Conservation (phyloP, 2,888 invertebrate genomes). For the Ophion costatus region DNA sequence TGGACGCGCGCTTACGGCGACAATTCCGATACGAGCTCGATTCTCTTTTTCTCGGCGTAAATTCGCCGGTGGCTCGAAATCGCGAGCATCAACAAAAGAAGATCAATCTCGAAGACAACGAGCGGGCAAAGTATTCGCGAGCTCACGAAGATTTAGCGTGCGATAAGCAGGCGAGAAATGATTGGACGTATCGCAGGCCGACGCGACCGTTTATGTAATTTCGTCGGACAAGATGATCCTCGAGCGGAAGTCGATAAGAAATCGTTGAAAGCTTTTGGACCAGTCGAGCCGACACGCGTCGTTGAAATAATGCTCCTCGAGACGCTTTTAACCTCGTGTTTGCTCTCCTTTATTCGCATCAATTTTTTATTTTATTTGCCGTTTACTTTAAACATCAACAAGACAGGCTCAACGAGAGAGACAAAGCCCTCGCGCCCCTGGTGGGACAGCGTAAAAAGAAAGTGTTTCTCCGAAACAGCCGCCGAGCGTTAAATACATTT, state of each 20-base stretch:
- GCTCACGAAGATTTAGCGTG: neutral
- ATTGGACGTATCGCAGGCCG: neutral
- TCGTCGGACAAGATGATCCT: conserved; percentile 12
- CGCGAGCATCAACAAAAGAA: neutral
- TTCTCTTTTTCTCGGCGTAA: no score
- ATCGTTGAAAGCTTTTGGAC: conserved; percentile 34
- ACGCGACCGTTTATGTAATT: conserved; percentile 15
- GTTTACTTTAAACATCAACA: no score
- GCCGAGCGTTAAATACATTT: no score
- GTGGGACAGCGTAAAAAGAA: no score
- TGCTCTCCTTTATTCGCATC: neutral
- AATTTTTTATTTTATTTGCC: no score
- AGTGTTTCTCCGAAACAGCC: no score
- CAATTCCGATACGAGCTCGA: no score
- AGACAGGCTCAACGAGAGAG: no score
- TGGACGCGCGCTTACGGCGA: no score
- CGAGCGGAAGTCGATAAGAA: conserved; percentile 27
- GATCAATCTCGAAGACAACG: neutral
- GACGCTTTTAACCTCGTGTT: neutral
- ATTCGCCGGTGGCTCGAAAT: no score
- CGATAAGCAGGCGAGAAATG: neutral
- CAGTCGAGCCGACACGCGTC: conserved; percentile 4
- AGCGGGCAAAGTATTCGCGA: neutral
- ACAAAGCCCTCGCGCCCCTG: no score
- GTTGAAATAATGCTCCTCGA: neutral